Evolutionary conservation across 2,888 invertebrate genomes (phyloP).

Genomic region (Trachelus troglodyta): DNA sequence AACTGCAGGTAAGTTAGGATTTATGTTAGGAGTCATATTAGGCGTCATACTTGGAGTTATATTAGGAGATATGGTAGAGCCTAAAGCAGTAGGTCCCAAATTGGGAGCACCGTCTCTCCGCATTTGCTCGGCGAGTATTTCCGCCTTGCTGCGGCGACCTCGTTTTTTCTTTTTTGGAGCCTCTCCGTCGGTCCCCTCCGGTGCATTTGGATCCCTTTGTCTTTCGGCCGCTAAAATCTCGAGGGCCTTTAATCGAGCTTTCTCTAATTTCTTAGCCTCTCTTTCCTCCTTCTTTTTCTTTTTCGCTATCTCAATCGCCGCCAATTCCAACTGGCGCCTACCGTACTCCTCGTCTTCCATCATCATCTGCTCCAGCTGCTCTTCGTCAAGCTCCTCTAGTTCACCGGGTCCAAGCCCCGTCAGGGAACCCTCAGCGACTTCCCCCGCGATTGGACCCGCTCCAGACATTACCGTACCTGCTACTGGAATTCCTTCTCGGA

Average conservation of each 20-base stretch:
- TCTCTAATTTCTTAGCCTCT: constrained; percentile 60
- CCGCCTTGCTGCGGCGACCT: constrained; percentile 62
- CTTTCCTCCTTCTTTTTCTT: constrained; percentile 60
- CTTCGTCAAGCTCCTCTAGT: constrained; percentile 60
- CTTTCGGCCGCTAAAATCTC: constrained; percentile 61
- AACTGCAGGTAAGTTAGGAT: constrained; percentile 47
- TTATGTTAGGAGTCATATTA: constrained; percentile 18
- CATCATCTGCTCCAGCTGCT: constrained; percentile 67
- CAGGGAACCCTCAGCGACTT: constrained; percentile 43
- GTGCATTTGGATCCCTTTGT: constrained; percentile 49
- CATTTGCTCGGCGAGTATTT: constrained; percentile 64
- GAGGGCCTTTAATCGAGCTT: constrained; percentile 58
- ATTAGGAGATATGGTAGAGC: constrained; percentile 32
- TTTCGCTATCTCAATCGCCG: constrained; percentile 64
- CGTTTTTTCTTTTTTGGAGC: constrained; percentile 63
- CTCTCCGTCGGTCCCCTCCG: constrained; percentile 57
- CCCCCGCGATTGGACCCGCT: constrained; percentile 42
- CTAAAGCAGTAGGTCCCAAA: constrained; percentile 32
- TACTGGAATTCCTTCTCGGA: constrained; percentile 20
- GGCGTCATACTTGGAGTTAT: constrained; percentile 17
- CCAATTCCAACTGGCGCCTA: constrained; percentile 69
- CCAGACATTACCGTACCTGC: constrained; percentile 50
- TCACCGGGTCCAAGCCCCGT: constrained; percentile 57
- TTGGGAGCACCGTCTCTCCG: constrained; percentile 55
- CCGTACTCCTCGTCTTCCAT: constrained; percentile 74